These are phyloP conservation scores for Cinara cedri DNA, from an alignment of 2,888 invertebrate species.

Conservation along the genomic window DNA sequence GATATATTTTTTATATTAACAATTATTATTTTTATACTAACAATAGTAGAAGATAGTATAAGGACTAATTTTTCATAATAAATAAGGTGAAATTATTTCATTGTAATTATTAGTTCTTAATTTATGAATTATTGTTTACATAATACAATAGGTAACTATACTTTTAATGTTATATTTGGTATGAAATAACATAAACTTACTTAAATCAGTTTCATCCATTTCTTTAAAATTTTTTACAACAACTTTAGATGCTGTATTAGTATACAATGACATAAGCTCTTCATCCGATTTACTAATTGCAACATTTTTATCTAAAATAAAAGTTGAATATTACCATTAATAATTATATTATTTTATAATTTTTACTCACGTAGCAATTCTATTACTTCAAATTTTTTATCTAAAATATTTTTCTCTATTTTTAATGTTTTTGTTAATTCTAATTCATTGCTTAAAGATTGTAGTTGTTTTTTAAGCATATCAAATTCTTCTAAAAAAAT, in stretches of 20 bases:
- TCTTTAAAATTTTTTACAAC: slow-evolving; percentile 37
- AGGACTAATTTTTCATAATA: no score
- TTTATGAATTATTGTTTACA: no score
- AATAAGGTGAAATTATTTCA: no score
- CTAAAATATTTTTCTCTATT: slow-evolving; percentile 26
- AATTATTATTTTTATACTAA: no score
- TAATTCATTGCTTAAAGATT: slow-evolving; percentile 15
- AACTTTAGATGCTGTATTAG: slow-evolving; percentile 29
- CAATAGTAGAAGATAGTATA: no score
- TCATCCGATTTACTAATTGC: slow-evolving; percentile 29
- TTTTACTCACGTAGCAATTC: slow-evolving; percentile 30
- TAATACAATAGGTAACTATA: no score
- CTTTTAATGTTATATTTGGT: no score
- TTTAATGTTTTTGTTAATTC: slow-evolving; percentile 24
- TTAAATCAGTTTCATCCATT: slow-evolving; percentile 36
- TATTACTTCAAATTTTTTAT: slow-evolving; percentile 20
- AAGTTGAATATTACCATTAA: not conserved
- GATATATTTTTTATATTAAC: no score
- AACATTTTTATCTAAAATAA: slow-evolving; percentile 22
- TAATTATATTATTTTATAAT: not conserved
- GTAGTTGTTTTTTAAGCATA: slow-evolving; percentile 29
- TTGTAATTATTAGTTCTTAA: no score
- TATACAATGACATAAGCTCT: slow-evolving; percentile 31
- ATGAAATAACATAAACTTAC: slow-evolving; percentile 3
- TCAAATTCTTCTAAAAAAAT: slow-evolving; percentile 34